Conservation (phyloP, 2,797 vertebrate species). For the Discoglossus pictus region DNA sequence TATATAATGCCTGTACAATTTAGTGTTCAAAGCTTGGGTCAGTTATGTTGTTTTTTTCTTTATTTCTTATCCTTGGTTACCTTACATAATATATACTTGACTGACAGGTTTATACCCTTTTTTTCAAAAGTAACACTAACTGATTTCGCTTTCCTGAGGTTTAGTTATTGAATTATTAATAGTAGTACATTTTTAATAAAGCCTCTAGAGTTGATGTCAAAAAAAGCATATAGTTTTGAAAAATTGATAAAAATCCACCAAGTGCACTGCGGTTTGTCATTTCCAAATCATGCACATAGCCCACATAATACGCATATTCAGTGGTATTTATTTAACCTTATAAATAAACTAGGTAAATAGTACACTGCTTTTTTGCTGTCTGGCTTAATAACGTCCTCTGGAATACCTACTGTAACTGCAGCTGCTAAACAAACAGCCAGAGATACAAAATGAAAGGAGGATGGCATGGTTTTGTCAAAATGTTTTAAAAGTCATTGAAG, state of each 20-base stretch:
- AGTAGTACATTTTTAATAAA: constrained; percentile 51
- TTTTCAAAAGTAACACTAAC: constrained; percentile 39
- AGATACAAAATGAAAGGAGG: too few relatives aligned
- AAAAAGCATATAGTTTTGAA: constrained; percentile 41
- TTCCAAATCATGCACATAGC: constrained; percentile 22
- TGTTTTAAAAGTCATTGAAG: too few relatives aligned
- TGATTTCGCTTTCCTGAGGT: constrained; percentile 41
- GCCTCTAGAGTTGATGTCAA: constrained; percentile 37
- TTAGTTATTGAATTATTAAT: constrained; percentile 47
- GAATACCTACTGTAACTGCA: too few relatives aligned
- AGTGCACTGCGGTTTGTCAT: constrained; percentile 35
- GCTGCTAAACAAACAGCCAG: too few relatives aligned
- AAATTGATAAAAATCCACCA: constrained; percentile 40
- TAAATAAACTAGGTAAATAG: constrained; percentile 27
- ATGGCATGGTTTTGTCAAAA: too few relatives aligned
- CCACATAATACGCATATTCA: constrained; percentile 21
- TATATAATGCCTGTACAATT: too few relatives aligned
- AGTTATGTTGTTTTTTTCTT: not conserved
- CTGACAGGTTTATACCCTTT: constrained; percentile 19
- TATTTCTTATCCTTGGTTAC: constrained; percentile 9
- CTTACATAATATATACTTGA: constrained; percentile 14
- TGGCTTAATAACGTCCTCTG: constrained; percentile 3
- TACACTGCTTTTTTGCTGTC: not conserved
- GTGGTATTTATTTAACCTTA: constrained; percentile 20
- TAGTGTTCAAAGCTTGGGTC: not conserved